Evolutionary conservation across 1,140 invertebrate genomes (phyloP).

Genomic region (Trichonephila inaurata): DNA sequence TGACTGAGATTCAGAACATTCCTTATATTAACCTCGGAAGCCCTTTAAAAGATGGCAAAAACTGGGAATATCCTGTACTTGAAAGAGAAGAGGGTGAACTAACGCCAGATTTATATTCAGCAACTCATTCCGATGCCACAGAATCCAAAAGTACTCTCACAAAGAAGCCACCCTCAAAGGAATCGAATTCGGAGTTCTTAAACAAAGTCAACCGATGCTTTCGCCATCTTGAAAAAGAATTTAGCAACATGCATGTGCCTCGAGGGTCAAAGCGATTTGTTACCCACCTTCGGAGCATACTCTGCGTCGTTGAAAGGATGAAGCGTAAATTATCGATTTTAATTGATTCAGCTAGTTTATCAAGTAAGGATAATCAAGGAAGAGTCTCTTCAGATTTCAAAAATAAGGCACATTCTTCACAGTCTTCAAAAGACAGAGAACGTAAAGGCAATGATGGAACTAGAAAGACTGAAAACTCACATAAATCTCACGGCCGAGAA

Average conservation of each 20-base stretch:
- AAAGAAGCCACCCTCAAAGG: neutral
- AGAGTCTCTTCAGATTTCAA: neutral
- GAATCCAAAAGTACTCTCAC: neutral
- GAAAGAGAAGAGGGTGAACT: constrained; percentile 64
- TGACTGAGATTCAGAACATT: neutral
- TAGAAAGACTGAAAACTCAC: neutral
- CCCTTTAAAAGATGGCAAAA: neutral
- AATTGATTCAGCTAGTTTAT: neutral
- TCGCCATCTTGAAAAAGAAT: constrained; percentile 19
- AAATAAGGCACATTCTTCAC: neutral
- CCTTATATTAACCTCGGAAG: neutral
- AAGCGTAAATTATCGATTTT: constrained; percentile 32
- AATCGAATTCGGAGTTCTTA: constrained; percentile 16
- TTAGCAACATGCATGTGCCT: constrained; percentile 13
- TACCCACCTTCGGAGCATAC: neutral
- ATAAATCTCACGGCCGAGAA: neutral
- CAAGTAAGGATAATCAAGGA: neutral
- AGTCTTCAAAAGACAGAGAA: neutral
- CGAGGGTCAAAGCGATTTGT: neutral
- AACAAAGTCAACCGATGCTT: constrained; percentile 42
- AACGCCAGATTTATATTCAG: constrained; percentile 5
- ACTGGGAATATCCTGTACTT: neutral
- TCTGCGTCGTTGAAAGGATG: constrained; percentile 20
- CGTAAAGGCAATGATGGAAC: neutral
- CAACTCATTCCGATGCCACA: neutral